Evolutionary conservation across 1,140 invertebrate species (phyloP).

Genomic region (Lucilia cuprina): DNA sequence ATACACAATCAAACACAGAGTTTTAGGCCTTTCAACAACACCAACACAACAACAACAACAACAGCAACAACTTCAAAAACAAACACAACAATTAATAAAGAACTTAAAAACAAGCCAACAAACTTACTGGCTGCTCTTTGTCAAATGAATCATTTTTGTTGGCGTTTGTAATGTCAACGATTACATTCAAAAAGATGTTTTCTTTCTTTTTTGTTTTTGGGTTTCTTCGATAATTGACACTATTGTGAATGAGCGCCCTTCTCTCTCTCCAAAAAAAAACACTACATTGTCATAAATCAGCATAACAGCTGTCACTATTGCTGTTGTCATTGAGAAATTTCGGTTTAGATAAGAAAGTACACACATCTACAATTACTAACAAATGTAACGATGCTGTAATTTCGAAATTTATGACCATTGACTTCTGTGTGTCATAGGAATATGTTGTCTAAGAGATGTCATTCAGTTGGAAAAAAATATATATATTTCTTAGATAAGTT

Average conservation of each 20-base stretch:
- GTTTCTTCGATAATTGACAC: background rate
- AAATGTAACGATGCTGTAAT: background rate
- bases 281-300: background rate
- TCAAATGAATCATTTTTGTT: background rate
- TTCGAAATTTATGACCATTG: background rate
- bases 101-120: background rate
- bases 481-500: too few species aligned
- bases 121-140: background rate
- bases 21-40: too few species aligned
- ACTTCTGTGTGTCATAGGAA: background rate
- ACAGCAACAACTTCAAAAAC: background rate
- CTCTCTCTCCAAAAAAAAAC: too few species aligned
- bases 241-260: background rate
- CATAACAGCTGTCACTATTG: conserved; percentile 2
- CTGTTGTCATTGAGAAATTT: background rate
- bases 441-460: too few species aligned
- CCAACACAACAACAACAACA: background rate
- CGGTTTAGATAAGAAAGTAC: background rate
- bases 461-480: too few species aligned
- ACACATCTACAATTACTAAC: background rate
- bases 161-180: background rate
- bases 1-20: background rate
- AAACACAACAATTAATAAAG: conserved; percentile 29
- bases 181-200: too few species aligned
- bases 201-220: background rate